These are phyloP conservation scores for Eulimnadia texana DNA, from an alignment of 1,140 invertebrate species.

Conservation along the genomic window DNA sequence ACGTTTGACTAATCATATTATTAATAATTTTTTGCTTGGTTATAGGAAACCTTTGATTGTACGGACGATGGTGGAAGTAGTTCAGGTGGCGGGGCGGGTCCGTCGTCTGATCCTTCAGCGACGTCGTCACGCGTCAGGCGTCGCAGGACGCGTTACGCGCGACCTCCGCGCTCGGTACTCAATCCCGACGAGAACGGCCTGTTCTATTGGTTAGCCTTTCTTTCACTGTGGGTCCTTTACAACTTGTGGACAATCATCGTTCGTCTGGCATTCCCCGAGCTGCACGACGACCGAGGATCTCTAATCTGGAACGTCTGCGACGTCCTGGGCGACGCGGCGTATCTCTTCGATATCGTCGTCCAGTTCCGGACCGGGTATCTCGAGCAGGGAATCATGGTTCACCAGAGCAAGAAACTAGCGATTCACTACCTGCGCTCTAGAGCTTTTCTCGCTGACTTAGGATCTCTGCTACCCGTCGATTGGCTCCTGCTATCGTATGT, in stretches of 20 bases:
- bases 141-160: constrained; percentile 39
- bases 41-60: constrained; percentile 22
- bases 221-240: constrained; percentile 79
- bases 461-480: constrained; percentile 70
- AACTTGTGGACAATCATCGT: constrained; percentile 93
- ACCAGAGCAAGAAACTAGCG: constrained; percentile 75
- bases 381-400: constrained; percentile 86
- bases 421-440: constrained; percentile 74
- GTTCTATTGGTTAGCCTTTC: constrained; percentile 83
- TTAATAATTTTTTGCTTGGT: not conserved
- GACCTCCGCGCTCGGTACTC: constrained; percentile 64
- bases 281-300: constrained; percentile 54
- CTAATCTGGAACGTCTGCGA: constrained; percentile 67
- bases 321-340: constrained; percentile 67
- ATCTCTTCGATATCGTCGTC: constrained; percentile 70
- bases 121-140: constrained; percentile 27
- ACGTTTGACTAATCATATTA: not conserved
- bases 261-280: constrained; percentile 79
- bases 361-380: constrained; percentile 90
- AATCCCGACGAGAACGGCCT: constrained; percentile 91
- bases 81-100: constrained; percentile 6
- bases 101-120: constrained; percentile 25
- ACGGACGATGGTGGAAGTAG: constrained; percentile 18
- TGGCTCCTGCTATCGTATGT: constrained; percentile 54
- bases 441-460: constrained; percentile 70